Conservation (phyloP, 2,797 vertebrate species). For the Nannoperca australis region DNA sequence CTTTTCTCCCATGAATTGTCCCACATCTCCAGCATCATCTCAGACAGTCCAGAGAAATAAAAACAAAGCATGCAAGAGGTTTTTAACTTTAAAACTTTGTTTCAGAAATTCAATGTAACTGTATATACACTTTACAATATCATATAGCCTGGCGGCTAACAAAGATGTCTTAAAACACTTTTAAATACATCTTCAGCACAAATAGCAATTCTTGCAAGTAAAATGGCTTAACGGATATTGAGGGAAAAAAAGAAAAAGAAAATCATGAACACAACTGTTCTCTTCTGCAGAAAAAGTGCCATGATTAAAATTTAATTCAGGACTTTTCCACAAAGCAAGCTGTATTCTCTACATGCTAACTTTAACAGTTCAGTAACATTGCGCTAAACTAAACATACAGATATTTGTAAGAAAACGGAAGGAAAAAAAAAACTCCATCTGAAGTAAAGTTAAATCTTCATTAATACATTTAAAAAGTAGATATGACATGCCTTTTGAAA, state of each 20-base stretch:
- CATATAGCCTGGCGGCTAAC: constrained; percentile 89
- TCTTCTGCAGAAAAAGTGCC: constrained; percentile 93
- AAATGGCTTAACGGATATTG: constrained; percentile 86
- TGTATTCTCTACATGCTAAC: constrained; percentile 94
- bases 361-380: constrained; percentile 95
- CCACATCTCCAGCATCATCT: neutral
- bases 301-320: constrained; percentile 92
- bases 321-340: constrained; percentile 94
- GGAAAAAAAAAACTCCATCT: constrained; percentile 89
- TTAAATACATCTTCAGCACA: constrained; percentile 94
- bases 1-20: neutral
- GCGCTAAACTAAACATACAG: constrained; percentile 93
- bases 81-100: constrained; percentile 85
- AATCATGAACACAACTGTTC: constrained; percentile 88
- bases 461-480: constrained; percentile 99
- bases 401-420: constrained; percentile 89
- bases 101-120: constrained; percentile 84
- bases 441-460: constrained; percentile 99
- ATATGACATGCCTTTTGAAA: constrained; percentile 98
- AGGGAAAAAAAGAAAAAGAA: constrained; percentile 54
- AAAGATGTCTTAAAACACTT: constrained; percentile 91
- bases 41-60: constrained; percentile 55
- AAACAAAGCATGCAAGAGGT: constrained; percentile 67
- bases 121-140: constrained; percentile 88
- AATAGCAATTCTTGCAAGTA: constrained; percentile 91